Conservation (phyloP, 2,113 vertebrate genomes). For the Tragulus kanchil region DNA sequence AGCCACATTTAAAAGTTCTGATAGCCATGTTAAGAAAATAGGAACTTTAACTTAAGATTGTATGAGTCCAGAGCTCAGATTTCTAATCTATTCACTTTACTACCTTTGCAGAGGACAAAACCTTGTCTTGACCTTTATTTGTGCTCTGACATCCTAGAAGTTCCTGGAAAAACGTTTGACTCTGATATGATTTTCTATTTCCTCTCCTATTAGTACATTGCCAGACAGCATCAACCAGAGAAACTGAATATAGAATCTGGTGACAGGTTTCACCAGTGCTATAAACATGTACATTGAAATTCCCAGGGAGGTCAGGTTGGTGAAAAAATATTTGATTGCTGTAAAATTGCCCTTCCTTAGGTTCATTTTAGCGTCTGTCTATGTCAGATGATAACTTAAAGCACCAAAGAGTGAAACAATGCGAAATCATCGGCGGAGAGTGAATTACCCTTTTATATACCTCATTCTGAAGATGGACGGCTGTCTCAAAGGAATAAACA, state of each 20-base stretch:
- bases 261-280: neutral
- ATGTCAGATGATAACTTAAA: neutral
- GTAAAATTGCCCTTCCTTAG: neutral
- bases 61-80: neutral
- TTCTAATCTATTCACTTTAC: neutral
- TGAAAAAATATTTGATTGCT: conserved; percentile 48
- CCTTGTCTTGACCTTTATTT: neutral
- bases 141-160: neutral
- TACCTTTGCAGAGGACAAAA: neutral
- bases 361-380: neutral
- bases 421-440: neutral
- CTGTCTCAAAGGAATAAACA: neutral
- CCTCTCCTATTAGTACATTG: neutral
- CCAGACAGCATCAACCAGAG: neutral
- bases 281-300: neutral
- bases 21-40: neutral
- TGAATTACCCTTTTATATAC: neutral
- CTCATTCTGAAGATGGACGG: neutral
- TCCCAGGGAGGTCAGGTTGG: neutral
- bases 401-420: neutral
- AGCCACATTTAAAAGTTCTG: neutral
- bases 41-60: neutral
- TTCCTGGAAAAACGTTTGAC: neutral
- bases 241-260: neutral
- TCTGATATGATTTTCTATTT: conserved; percentile 1